Percentiles rank a stretch among this genome's conserved stretches.
These are phyloP conservation scores for Chymomyza caudatula DNA, from an alignment of 2,888 invertebrate genomes.

Conservation along the genomic window DNA sequence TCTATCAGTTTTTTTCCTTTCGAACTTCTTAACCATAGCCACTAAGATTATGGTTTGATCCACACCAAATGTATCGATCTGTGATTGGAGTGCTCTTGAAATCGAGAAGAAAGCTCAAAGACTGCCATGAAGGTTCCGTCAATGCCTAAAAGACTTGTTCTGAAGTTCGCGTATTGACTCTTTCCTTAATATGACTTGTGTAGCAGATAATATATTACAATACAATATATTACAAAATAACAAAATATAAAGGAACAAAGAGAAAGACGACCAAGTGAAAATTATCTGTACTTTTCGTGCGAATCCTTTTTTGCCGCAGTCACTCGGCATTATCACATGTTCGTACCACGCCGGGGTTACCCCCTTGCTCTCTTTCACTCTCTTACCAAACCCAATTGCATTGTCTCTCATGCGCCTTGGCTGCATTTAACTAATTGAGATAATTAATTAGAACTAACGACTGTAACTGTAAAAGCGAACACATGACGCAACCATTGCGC, in stretches of 20 bases:
- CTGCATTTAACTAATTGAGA: constrained; percentile 63
- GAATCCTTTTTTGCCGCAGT: constrained; percentile 64
- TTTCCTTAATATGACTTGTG: too few relatives aligned
- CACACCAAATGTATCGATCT: too few relatives aligned
- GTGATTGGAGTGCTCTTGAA: too few relatives aligned
- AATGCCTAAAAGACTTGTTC: too few relatives aligned
- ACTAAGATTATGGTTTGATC: too few relatives aligned
- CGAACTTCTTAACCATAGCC: too few relatives aligned
- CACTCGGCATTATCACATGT: constrained; percentile 55
- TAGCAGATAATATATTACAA: too few relatives aligned
- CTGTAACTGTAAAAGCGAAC: constrained; percentile 15
- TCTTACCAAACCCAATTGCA: neutral
- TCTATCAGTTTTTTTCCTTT: too few relatives aligned
- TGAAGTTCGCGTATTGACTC: too few relatives aligned
- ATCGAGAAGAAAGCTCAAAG: too few relatives aligned
- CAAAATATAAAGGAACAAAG: constrained; percentile 14
- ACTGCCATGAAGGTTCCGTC: too few relatives aligned
- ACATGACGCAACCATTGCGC: neutral
- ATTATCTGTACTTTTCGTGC: constrained; percentile 61
- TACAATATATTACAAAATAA: too few relatives aligned
- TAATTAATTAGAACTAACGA: constrained; percentile 69
- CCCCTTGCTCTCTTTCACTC: neutral
- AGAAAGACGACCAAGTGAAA: constrained; percentile 34
- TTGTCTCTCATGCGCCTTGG: neutral
- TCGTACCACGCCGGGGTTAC: neutral